Conservation (phyloP, 1,140 invertebrate species). For the Pseudomyrmex flavicornis region DNA sequence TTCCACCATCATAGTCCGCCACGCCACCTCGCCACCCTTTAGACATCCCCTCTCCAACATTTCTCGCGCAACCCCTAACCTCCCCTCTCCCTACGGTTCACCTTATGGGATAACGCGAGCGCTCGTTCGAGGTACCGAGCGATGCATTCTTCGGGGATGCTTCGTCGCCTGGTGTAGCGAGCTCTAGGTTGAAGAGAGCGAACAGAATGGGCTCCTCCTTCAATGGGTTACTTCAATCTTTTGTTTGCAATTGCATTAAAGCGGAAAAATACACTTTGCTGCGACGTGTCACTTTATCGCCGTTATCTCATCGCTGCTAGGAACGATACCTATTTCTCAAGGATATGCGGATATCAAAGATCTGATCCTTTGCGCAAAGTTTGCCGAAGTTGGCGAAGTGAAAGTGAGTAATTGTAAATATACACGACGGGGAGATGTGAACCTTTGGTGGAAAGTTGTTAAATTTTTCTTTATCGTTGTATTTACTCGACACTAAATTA, state of each 20-base stretch:
- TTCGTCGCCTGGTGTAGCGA: conserved; percentile 38
- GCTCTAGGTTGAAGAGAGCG: conserved; percentile 25
- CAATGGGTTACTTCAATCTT: conserved; percentile 46
- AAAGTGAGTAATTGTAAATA: neutral
- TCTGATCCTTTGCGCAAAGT: conserved; percentile 1
- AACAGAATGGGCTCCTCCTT: conserved; percentile 32
- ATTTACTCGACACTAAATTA: conserved; percentile 34
- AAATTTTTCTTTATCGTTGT: neutral
- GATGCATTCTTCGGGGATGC: conserved; percentile 67
- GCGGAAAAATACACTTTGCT: conserved; percentile 50
- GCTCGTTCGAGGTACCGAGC: conserved; percentile 66
- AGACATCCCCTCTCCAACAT: conserved; percentile 48
- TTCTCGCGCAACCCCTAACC: conserved; percentile 50
- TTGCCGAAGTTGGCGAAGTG: neutral
- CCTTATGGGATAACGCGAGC: conserved; percentile 69
- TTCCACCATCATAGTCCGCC: conserved; percentile 48
- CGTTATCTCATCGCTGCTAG: neutral
- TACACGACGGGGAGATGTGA: neutral
- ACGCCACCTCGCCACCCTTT: conserved; percentile 54
- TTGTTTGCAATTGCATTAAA: conserved; percentile 56
- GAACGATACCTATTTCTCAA: conserved; percentile 2
- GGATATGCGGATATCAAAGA: conserved; percentile 22
- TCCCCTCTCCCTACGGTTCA: conserved; percentile 27
- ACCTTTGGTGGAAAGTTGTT: too few species aligned
- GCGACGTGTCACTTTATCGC: conserved; percentile 38